These are phyloP conservation scores for Spheniscus mendiculus DNA, from an alignment of 2,113 vertebrate genomes.

Conservation along the genomic window DNA sequence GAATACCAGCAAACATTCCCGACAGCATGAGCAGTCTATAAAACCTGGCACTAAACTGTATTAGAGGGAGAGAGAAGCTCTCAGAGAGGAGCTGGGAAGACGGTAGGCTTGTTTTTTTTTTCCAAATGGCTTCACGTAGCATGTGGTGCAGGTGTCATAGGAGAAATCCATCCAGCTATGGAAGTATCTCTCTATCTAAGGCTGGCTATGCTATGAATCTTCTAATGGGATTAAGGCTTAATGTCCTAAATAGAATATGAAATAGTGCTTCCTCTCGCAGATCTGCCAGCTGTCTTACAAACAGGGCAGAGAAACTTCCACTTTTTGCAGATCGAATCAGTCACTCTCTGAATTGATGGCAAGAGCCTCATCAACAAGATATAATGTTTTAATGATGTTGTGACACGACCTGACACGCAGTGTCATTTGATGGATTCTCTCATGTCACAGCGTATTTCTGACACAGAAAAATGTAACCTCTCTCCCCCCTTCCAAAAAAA, in stretches of 20 bases:
- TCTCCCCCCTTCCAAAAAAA: background rate
- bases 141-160: background rate
- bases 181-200: constrained; percentile 37
- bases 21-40: constrained; percentile 67
- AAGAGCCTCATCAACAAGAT: constrained; percentile 77
- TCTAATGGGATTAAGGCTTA: constrained; percentile 62
- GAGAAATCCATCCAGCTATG: constrained; percentile 21
- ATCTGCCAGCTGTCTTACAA: constrained; percentile 68
- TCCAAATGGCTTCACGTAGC: constrained; percentile 8
- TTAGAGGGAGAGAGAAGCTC: constrained; percentile 47
- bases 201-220: constrained; percentile 49
- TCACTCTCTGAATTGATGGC: constrained; percentile 76
- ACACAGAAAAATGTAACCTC: constrained; percentile 58
- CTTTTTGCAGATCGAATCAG: constrained; percentile 74
- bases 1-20: constrained; percentile 65
- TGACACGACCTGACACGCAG: constrained; percentile 80
- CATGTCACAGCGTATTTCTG: constrained; percentile 67
- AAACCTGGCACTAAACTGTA: constrained; percentile 61
- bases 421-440: constrained; percentile 77
- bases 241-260: constrained; percentile 64
- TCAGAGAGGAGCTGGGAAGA: constrained; percentile 12
- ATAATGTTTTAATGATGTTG: constrained; percentile 82
- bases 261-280: constrained; percentile 28
- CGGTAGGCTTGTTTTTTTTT: background rate
- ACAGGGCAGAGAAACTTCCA: constrained; percentile 71